Base-by-base conservation (phyloP, 1,140 invertebrate genomes). In the Schlechtendalia chinensis region DNA sequence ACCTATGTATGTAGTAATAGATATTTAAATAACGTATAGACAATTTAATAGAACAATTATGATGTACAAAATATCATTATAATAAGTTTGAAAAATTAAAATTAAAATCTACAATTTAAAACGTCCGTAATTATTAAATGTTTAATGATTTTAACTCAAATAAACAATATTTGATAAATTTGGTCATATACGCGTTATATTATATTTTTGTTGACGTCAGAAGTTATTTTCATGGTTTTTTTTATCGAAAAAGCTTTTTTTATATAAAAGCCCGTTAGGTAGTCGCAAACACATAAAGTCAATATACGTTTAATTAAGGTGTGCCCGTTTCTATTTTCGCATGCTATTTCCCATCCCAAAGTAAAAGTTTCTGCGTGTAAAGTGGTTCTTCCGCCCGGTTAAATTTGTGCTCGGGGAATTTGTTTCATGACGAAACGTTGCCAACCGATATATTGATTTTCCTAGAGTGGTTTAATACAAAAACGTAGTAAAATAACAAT, bases 261-360 rank as follows among this genome's bases (percentile, higher is more conserved):
- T 63, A 50, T 67, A 69, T 69, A 50, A 14, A 50, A 69, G n/a
- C 45, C 14, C 45, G 45, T 69, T 69, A 50, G 45, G 22, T 69
- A 69, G 12, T 74, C 53, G 53, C 54, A 74, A 22, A 74, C 53
- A 74, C 16, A 39, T 56, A 58, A 74, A 77, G 74, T 77, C 54
- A 77, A 77, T 77, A 58, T 58, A 59, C 27, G 29, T 59, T 77
- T 19, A 77, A 77, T 77, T 59, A 77, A 58, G 54, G 74, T 77
- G 39, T 50, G 24, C 12, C 29, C 29, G 14, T 5, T 59, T 39
- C 11, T 59, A 0, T 69, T 11, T 8, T 47, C 22, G 17, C n/a
- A 59, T 22, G 19, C 32, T 39, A 77, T 56, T 77, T 59, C 12
- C 32, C 39, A 39, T 58, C 54, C n/a, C n/a, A 5, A 39, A 77